A percentile compares a stretch with the other conserved stretches of the same genome.
Conservation (phyloP, 2,797 vertebrate species). For the Gephyroberyx darwinii region DNA sequence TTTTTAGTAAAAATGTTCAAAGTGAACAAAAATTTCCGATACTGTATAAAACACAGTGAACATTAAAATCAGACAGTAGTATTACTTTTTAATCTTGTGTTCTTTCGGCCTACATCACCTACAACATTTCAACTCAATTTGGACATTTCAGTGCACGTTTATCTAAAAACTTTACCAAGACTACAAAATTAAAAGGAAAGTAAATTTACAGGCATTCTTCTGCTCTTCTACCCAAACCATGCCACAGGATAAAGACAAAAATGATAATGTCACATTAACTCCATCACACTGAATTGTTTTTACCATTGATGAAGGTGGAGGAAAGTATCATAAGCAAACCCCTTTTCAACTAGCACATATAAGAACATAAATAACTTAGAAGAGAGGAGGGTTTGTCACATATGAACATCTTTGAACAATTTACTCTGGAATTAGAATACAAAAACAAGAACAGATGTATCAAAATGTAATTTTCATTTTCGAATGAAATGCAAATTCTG, state of each 20-base stretch:
- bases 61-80: constrained; percentile 99
- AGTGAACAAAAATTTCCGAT: constrained; percentile 97
- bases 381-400: constrained; percentile 74
- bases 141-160: constrained; percentile 98
- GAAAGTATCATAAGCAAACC: constrained; percentile 86
- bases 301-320: constrained; percentile 86
- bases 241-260: constrained; percentile 92
- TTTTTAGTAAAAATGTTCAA: constrained; percentile 99
- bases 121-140: constrained; percentile 93
- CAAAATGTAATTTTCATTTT: constrained; percentile 93
- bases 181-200: constrained; percentile 88
- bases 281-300: constrained; percentile 88
- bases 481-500: constrained; percentile 85
- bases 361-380: constrained; percentile 79
- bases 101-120: constrained; percentile 87
- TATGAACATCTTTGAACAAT: constrained; percentile 77
- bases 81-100: constrained; percentile 89
- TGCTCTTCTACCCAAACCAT: constrained; percentile 86
- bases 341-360: constrained; percentile 88
- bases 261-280: constrained; percentile 80
- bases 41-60: constrained; percentile 99
- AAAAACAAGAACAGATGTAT: constrained; percentile 90
- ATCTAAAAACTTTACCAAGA: constrained; percentile 93
- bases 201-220: constrained; percentile 83
- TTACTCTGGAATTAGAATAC: constrained; percentile 85